Base-by-base conservation (phyloP, 2,797 vertebrate species). In the Melanotaenia trifasciata region DNA sequence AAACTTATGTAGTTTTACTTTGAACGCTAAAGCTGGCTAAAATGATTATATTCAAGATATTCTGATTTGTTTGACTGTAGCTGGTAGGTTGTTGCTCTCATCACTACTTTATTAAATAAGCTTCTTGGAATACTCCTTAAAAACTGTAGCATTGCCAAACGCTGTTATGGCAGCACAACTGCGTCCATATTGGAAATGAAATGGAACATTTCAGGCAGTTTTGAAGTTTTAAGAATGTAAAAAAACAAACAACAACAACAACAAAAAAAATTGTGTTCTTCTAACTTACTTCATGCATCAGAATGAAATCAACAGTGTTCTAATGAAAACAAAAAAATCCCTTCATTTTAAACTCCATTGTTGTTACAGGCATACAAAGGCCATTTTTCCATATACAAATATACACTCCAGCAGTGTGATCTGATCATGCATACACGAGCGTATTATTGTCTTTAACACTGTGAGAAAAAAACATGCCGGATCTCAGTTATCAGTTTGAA, bases 401-500 rank as follows among this genome's bases (percentile, higher is more conserved):
- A 43, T 18, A 43, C 11, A 53, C 24, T 53, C 50, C 11, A 22
- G n/a, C 7, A n/a, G 8, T 22, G 63, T 36, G 54, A 54, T 22
- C 22, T n/a, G 26, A 26, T 40, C 35, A 43, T 57, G 57, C 50
- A 63, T 8, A 9, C 61, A 67, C 22, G 1, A 16, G 56, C 58
- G 26, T 45, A 5, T 20, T 70, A 28, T 73, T 66, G 47, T 77
- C 28, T 71, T 20, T 4, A 58, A 57, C 63, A 18, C 62, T 38
- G 26, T 76, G 72, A 58, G 57, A 68, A 50, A n/a, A 43, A 73
- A 70, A 14, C 56, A 60, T 65, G 61, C 73, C 72, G 67, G 61
- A 85, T 61, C 58, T 43, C 82, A 76, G 72, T 87, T 81, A 82
- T 83, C 71, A 76, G 81, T 83, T 72, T 53, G 0, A 30, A 45